Evolutionary conservation across 1,140 invertebrate species (phyloP), one percentile per base, ranked within the genome.

Genomic region (Lordiphosa clarofinis): DNA sequence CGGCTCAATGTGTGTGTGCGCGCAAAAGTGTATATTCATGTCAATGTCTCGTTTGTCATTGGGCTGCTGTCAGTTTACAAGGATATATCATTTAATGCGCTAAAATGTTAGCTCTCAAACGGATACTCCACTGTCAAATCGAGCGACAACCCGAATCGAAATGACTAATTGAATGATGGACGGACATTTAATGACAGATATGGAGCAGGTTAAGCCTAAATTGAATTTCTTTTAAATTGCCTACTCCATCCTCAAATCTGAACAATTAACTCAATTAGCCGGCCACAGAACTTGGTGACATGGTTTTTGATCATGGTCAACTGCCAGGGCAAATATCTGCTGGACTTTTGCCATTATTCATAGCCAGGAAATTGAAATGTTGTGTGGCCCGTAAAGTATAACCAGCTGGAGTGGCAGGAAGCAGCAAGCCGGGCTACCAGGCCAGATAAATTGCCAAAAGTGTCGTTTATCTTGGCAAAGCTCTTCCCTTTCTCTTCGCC

Each of bases 381-480:
- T 21, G 21, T 21, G 4, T 21, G 21, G 42, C 42, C 21, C 24
- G 28, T 8, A 46, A 46, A 5, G 24, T 11, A 44, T 11, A 44
- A 44, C 21, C 4, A 28, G 24, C 24, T 7, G 5, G 6, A 28
- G 24, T 5, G 24, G 24, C 24, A 46, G 13, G 43, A 31, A 39
- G 42, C 11, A 3, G 31, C 13, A 15, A 48, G 24, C 39, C n/a
- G 19, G 31, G 43, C 13, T 46, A 40, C 38, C 33, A 46, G 46
- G 54, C 50, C 73, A 69, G 53, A 73, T 64, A 68, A 81, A 76
- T 75, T 62, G 65, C 39, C 63, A 76, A 71, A 82, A 81, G 72
- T 75, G 71, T 75, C 76, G 57, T 82, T 82, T 71, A 79, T 65
- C 69, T 73, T 64, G 53, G 50, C 46, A 56, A 65, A 66, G 50